Conservation (phyloP, 2,888 invertebrate species). For the Mythimna loreyi region DNA sequence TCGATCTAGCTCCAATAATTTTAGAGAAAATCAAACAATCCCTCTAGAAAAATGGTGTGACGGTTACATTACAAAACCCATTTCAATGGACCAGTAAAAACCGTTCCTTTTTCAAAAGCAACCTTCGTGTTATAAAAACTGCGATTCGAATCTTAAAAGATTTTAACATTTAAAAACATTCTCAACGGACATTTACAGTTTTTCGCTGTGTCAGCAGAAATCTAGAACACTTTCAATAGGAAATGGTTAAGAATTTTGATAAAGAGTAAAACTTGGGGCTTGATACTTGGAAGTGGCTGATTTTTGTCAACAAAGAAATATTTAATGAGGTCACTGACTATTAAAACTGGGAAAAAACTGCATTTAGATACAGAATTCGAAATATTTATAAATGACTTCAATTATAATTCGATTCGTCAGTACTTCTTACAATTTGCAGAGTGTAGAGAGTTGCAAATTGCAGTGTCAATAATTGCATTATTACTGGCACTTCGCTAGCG, state of each 20-base stretch:
- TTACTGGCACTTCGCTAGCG: too few relatives aligned
- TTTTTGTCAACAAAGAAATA: slow-evolving; percentile 10
- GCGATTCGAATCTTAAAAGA: slow-evolving; percentile 44
- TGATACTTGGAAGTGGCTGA: background rate
- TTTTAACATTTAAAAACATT: slow-evolving; percentile 46
- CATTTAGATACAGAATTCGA: too few relatives aligned
- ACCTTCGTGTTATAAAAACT: background rate
- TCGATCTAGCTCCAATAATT: background rate
- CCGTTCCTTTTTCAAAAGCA: background rate
- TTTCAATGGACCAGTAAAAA: slow-evolving; percentile 1
- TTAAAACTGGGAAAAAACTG: too few relatives aligned
- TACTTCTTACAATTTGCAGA: too few relatives aligned
- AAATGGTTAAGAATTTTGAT: slow-evolving; percentile 51
- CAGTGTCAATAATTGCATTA: too few relatives aligned
- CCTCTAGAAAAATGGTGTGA: too few relatives aligned
- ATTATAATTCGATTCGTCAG: too few relatives aligned
- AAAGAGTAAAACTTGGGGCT: slow-evolving; percentile 26
- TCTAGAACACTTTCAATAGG: slow-evolving; percentile 37
- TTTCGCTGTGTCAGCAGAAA: slow-evolving; percentile 36
- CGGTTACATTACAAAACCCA: background rate
- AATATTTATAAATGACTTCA: too few relatives aligned
- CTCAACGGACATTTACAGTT: slow-evolving; percentile 17
- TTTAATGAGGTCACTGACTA: slow-evolving; percentile 1
- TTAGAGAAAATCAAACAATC: background rate
- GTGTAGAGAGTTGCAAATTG: too few relatives aligned